These are phyloP conservation scores for Erpobdella octoculata DNA, from an alignment of 2,888 invertebrate species.

Conservation along the genomic window DNA sequence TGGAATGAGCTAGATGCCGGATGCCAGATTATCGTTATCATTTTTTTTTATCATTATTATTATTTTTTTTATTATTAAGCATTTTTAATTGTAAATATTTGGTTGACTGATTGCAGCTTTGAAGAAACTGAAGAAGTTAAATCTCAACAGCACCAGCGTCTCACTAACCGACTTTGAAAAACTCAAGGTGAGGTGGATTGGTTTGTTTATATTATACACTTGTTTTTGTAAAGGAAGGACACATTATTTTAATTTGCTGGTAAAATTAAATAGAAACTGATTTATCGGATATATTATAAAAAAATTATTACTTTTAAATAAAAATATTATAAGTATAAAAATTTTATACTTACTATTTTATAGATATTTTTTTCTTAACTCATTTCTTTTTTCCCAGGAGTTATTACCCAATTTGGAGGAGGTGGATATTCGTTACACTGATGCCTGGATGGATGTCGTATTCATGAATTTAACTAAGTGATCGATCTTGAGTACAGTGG, in stretches of 20 bases:
- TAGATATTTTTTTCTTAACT: not conserved
- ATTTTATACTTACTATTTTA: not conserved
- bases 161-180: constrained; percentile 7
- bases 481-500: too few relatives aligned
- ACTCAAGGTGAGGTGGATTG: not conserved
- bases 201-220: not conserved
- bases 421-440: not conserved
- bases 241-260: too few relatives aligned
- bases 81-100: not conserved
- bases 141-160: constrained; percentile 14
- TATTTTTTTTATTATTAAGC: not conserved
- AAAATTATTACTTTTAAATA: too few relatives aligned
- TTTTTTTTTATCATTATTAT: not conserved
- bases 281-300: too few relatives aligned
- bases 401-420: not conserved
- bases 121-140: constrained; percentile 3
- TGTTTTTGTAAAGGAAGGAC: not conserved
- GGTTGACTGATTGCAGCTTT: not conserved
- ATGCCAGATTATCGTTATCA: not conserved
- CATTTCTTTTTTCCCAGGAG: not conserved
- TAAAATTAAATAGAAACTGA: too few relatives aligned
- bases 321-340: too few relatives aligned
- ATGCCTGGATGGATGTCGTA: too few relatives aligned
- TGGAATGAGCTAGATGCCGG: not conserved
- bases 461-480: too few relatives aligned